Evolutionary conservation across 1,140 invertebrate genomes (phyloP).

Genomic region (Xylocopa sonorina): DNA sequence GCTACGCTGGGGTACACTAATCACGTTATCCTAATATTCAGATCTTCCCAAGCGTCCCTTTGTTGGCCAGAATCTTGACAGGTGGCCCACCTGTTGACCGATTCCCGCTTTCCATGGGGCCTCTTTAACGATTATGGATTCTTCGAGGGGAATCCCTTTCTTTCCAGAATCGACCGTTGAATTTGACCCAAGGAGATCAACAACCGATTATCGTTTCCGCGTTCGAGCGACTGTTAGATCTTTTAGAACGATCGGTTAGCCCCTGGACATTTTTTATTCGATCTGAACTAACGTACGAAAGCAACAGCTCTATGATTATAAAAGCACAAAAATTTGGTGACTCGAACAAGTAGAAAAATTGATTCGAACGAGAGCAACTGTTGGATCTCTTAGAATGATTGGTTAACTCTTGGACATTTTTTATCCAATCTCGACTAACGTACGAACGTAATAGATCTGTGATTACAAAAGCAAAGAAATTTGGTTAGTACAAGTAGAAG

Average conservation of each 20-base stretch:
- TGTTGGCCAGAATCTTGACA: slow-evolving; percentile 9
- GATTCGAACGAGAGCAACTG: no score
- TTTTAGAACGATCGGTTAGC: not conserved
- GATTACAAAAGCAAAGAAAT: no score
- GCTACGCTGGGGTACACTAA: not conserved
- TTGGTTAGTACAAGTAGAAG: no score
- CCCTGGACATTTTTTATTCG: not conserved
- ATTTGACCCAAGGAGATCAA: not conserved
- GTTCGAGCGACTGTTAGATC: not conserved
- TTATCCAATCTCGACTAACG: no score
- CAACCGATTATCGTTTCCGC: not conserved
- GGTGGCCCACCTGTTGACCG: slow-evolving; percentile 56
- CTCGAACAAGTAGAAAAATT: no score
- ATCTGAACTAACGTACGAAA: no score
- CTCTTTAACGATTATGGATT: not conserved
- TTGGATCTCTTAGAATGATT: no score
- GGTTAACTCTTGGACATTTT: no score
- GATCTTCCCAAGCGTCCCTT: slow-evolving; percentile 8
- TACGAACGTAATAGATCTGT: no score
- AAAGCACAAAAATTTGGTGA: no score
- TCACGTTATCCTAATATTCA: slow-evolving; percentile 39
- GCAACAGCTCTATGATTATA: no score
- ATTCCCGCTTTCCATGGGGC: slow-evolving; percentile 11
- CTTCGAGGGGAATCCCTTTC: not conserved
- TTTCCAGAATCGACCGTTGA: not conserved